Evolutionary conservation across 1,140 invertebrate species (phyloP).

Genomic region (Melitaea cinxia): DNA sequence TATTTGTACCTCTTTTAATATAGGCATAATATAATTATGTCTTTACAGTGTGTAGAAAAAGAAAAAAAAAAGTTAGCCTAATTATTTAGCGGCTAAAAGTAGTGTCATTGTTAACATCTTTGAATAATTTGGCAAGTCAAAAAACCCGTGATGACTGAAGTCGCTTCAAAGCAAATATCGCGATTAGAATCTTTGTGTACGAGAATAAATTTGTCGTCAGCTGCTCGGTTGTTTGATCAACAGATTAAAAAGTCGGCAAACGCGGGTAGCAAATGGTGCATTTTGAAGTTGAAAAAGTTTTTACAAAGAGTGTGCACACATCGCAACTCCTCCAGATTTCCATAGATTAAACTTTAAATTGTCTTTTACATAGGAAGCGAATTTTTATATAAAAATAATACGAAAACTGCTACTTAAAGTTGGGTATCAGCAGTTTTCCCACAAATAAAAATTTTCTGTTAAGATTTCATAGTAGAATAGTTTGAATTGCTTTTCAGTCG

Average conservation of each 20-base stretch:
- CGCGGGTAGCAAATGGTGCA: constrained; percentile 59
- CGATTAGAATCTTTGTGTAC: constrained; percentile 68
- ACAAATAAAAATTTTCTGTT: constrained; percentile 9
- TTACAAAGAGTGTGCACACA: constrained; percentile 35
- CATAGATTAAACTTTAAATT: constrained; percentile 37
- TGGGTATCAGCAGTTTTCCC: constrained; percentile 16
- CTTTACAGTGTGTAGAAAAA: too few species aligned
- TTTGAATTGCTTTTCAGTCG: not conserved
- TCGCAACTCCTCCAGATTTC: constrained; percentile 34
- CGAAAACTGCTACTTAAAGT: constrained; percentile 16
- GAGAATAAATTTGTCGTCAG: constrained; percentile 72
- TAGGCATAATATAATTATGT: too few species aligned
- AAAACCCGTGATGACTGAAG: constrained; percentile 39
- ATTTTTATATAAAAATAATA: constrained; percentile 29
- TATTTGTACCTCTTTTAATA: too few species aligned
- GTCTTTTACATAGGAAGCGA: constrained; percentile 21
- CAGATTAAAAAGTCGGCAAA: constrained; percentile 67
- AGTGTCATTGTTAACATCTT: constrained; percentile 18
- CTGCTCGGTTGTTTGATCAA: constrained; percentile 66
- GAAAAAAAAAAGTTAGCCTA: not conserved
- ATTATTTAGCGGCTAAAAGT: constrained; percentile 7
- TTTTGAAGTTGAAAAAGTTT: constrained; percentile 47
- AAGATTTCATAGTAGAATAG: not conserved
- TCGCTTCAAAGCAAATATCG: constrained; percentile 52
- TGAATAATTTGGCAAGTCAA: constrained; percentile 26